Evolutionary conservation across 1,140 invertebrate genomes (phyloP), one percentile per base, ranked within the genome.

Genomic region (Stenopsyche tienmushanensis): DNA sequence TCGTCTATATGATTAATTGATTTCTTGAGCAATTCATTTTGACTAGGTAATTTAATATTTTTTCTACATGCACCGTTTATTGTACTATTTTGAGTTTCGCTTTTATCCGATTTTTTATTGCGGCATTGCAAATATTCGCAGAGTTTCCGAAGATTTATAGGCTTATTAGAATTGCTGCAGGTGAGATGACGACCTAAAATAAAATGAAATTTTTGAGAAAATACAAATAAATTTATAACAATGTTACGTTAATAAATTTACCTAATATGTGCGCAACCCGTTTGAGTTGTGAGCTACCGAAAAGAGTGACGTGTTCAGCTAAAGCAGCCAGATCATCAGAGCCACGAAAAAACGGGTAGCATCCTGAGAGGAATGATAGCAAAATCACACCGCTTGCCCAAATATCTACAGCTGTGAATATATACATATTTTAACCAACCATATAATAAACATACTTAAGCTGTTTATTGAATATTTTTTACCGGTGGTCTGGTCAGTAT

Each of bases 371-470:
- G 62, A 93, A 86, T 53, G 87, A 90, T 1, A 94, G 75, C 71
- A 96, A 85, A 62, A 96, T 93, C 2, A 96, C 88, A 34, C 94
- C 94, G 41, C 86, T 86, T 29, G 93, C 91, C 94, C 94, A 96
- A 58, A 94, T 84, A 80, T 97, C 94, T 65, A 97, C 88, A 68
- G 90, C 91, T 83, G 79, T 80, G 24, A 55, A 57, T 2, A 44
- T 59, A 59, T 44, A 44, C 42, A 42, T 29, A 55, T 25, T 15
- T 65, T 47, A 24, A 18, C 8, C 25, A 20, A 54, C 2, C 25
- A 54, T 29, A 54, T 21, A 2, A 54, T 8, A 9, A 39, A 54
- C 26, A 54, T 21, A 34, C 23, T 21, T 7, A 23, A 52, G 15
- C 13, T 52, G 10, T 7, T 45, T 45, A 45, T 17, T 45, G 13